A percentile compares a stretch with the other conserved stretches of the same genome.
Evolutionary conservation across 2,113 vertebrate species (phyloP).

Genomic region (Neotragus moschatus): DNA sequence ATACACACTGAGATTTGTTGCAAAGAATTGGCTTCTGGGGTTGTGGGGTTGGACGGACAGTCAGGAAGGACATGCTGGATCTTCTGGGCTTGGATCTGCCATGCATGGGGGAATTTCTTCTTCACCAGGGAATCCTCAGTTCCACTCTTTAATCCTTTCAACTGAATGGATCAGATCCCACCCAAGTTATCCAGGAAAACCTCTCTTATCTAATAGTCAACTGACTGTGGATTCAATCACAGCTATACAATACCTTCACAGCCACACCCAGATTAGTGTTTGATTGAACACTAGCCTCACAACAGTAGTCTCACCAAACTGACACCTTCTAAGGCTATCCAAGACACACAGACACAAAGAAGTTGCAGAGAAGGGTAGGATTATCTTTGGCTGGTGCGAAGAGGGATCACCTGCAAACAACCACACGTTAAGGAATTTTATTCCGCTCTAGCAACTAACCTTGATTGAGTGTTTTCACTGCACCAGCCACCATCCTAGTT

Average conservation of each 20-base stretch:
- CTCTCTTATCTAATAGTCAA: background rate
- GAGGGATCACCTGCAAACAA: too few species aligned
- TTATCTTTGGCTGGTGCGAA: background rate
- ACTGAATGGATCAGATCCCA: background rate
- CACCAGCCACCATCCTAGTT: background rate
- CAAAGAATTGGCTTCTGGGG: background rate
- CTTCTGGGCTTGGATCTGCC: background rate
- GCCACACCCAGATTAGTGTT: background rate
- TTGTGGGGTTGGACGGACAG: background rate
- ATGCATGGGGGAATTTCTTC: rapidly evolving
- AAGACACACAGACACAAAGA: background rate
- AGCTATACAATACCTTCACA: background rate
- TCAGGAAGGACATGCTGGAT: background rate
- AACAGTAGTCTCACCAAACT: background rate
- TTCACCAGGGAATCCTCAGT: background rate
- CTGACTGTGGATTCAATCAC: background rate
- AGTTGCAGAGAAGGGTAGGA: background rate
- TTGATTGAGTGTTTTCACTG: background rate
- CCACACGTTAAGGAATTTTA: background rate
- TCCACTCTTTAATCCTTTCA: background rate
- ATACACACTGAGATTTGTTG: background rate
- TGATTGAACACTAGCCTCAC: too few species aligned
- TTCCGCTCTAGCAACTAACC: background rate
- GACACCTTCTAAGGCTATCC: background rate
- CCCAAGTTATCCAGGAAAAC: background rate